These are phyloP conservation scores for Tragopan temminckii DNA, from an alignment of 2,797 vertebrate species.

Conservation along the genomic window DNA sequence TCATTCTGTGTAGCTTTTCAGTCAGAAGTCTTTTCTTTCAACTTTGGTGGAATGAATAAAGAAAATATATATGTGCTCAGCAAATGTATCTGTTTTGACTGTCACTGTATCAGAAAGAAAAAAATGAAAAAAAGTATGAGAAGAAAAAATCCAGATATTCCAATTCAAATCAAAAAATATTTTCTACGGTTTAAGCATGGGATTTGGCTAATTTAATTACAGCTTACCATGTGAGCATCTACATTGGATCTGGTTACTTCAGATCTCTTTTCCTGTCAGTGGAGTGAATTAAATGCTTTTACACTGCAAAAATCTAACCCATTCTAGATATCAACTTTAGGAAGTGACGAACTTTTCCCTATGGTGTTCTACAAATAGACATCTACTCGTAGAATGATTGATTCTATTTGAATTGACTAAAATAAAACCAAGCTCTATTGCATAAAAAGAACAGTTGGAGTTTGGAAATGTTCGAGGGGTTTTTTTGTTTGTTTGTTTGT, in stretches of 20 bases:
- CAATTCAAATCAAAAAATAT: neutral
- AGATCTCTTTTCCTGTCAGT: neutral
- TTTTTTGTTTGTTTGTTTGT: no score
- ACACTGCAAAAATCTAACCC: neutral
- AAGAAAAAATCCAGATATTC: neutral
- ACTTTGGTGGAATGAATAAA: neutral
- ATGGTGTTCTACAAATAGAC: neutral
- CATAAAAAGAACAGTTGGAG: neutral
- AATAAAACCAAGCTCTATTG: neutral
- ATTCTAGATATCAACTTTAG: neutral
- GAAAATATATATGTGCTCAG: neutral
- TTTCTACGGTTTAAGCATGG: neutral
- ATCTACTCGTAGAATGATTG: neutral
- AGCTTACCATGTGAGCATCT: neutral
- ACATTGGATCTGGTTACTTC: neutral
- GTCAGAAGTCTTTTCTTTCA: neutral
- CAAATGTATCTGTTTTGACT: neutral
- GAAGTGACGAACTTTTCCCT: neutral
- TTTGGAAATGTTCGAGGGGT: neutral
- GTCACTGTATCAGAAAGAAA: neutral
- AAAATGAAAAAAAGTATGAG: neutral
- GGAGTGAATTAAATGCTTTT: neutral
- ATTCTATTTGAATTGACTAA: neutral
- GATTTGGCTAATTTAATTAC: neutral
- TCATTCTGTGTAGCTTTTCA: neutral